A percentile compares a stretch with the other conserved stretches of the same genome.
These are phyloP conservation scores for Euzophera pinguis DNA, from an alignment of 2,888 invertebrate species.

Conservation along the genomic window DNA sequence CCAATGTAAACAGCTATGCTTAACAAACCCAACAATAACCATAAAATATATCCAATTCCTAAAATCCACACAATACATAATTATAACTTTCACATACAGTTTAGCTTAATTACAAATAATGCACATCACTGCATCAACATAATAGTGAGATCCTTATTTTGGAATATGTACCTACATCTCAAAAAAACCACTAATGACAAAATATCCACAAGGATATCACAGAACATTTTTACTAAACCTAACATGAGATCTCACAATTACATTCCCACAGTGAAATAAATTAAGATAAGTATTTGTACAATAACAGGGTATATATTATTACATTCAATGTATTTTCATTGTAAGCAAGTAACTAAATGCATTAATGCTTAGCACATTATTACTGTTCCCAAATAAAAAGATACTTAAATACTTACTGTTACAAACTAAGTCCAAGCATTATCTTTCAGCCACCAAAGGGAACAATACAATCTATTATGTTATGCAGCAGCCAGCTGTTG, in stretches of 20 bases:
- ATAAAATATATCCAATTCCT: slow-evolving; percentile 36
- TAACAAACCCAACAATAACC: slow-evolving; percentile 37
- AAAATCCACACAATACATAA: slow-evolving; percentile 35
- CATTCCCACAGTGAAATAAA: slow-evolving; percentile 45
- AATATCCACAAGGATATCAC: slow-evolving; percentile 60
- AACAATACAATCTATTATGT: too few species aligned
- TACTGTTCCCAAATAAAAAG: background rate
- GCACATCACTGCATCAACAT: slow-evolving; percentile 51
- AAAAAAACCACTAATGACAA: slow-evolving; percentile 35
- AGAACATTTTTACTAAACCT: slow-evolving; percentile 44
- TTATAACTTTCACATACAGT: slow-evolving; percentile 25
- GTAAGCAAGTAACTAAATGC: slow-evolving; percentile 46
- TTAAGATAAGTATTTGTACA: slow-evolving; percentile 29
- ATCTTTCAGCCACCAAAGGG: too few species aligned
- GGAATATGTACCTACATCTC: slow-evolving; percentile 36
- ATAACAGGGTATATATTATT: slow-evolving; percentile 22
- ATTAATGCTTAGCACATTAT: slow-evolving; percentile 22
- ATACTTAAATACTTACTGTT: background rate
- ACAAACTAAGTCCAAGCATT: slow-evolving; percentile 15
- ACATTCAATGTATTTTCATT: slow-evolving; percentile 19
- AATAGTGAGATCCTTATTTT: slow-evolving; percentile 59
- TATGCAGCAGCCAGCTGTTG: too few species aligned
- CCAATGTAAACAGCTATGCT: slow-evolving; percentile 24
- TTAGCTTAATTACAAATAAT: slow-evolving; percentile 26
- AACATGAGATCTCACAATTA: slow-evolving; percentile 62